Percentiles rank a stretch among this genome's conserved stretches.
Conservation (phyloP, 2,797 vertebrate species). For the Saguinus oedipus region DNA sequence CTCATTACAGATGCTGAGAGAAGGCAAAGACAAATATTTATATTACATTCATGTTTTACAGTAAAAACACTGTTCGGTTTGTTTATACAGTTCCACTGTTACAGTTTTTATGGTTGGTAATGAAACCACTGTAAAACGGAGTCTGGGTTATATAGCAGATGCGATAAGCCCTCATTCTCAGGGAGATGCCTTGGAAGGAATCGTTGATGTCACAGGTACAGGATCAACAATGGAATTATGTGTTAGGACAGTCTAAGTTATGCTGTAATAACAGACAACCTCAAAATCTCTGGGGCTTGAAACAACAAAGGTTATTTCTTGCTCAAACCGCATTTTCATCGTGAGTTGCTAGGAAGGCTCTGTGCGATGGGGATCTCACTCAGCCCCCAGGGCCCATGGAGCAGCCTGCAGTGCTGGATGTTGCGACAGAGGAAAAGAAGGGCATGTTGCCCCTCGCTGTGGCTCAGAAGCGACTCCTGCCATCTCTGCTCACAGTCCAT, state of each 20-base stretch:
- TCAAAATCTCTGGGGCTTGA: not conserved
- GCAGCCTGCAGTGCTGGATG: rapidly evolving
- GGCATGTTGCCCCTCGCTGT: rapidly evolving
- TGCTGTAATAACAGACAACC: slow-evolving; percentile 11
- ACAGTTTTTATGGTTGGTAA: slow-evolving; percentile 89
- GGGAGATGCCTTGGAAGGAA: slow-evolving; percentile 73
- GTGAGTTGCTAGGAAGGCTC: not conserved
- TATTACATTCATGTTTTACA: slow-evolving; percentile 90
- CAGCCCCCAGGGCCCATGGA: rapidly evolving
- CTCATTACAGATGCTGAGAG: slow-evolving; percentile 89
- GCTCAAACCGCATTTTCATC: not conserved
- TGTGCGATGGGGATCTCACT: not conserved
- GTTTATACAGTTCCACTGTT: slow-evolving; percentile 93
- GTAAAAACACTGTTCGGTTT: slow-evolving; percentile 89
- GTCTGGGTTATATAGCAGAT: slow-evolving; percentile 90
- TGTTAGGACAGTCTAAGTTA: slow-evolving; percentile 22
- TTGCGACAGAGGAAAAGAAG: not conserved
- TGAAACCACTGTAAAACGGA: slow-evolving; percentile 90
- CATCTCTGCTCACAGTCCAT: not conserved
- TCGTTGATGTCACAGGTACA: slow-evolving; percentile 47
- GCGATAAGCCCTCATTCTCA: slow-evolving; percentile 80
- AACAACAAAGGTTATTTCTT: slow-evolving; percentile 27
- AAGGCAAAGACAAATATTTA: slow-evolving; percentile 90
- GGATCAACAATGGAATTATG: slow-evolving; percentile 48
- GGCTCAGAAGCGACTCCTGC: not conserved